Evolutionary conservation across 2,797 vertebrate genomes (phyloP).

Genomic region (Psittacula derbiana): DNA sequence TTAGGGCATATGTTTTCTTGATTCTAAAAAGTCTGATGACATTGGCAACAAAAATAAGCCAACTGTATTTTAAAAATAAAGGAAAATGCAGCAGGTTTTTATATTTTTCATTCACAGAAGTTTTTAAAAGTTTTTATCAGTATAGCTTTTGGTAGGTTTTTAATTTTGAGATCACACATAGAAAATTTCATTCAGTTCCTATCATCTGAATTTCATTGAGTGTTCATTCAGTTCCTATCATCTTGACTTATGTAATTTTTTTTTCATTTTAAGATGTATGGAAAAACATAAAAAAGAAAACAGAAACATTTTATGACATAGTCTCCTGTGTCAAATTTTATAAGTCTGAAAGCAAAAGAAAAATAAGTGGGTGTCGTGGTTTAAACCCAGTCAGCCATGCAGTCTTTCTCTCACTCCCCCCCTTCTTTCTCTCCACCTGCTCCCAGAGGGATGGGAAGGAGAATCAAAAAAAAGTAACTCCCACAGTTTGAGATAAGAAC

Average conservation of each 20-base stretch:
- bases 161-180: not conserved
- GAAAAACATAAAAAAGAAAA: not conserved
- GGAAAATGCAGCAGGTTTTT: not conserved
- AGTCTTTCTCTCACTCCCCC: no score
- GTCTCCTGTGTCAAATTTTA: not conserved
- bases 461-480: no score
- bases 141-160: not conserved
- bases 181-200: not conserved
- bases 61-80: not conserved
- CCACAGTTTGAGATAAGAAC: no score
- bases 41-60: not conserved
- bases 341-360: not conserved
- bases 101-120: not conserved
- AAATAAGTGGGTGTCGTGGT: not conserved
- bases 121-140: not conserved
- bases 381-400: no score
- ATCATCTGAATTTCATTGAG: not conserved
- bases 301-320: not conserved
- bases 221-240: not conserved
- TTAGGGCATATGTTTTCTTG: not conserved
- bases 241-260: not conserved
- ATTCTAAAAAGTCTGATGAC: not conserved
- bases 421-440: no score
- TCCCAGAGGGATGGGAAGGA: no score
- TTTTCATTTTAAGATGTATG: not conserved